Evolutionary conservation across 2,113 vertebrate genomes (phyloP).

Genomic region (Vidua chalybeata): DNA sequence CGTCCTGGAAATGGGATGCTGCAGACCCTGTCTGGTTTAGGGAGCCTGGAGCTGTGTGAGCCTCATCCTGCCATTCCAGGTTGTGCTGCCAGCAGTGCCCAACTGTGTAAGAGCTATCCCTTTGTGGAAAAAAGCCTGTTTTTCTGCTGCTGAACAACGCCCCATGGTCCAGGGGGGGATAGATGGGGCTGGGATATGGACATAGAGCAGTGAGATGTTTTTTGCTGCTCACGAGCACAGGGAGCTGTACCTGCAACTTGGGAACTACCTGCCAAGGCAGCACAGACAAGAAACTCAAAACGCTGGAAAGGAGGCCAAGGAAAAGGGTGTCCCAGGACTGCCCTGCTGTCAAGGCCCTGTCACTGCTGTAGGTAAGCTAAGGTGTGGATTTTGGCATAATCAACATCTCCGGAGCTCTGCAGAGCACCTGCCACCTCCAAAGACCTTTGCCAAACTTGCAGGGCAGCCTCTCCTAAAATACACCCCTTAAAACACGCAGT

Average conservation of each 20-base stretch:
- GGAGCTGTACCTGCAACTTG: not conserved
- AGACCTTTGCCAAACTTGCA: not conserved
- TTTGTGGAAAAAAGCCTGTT: not conserved
- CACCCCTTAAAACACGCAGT: not conserved
- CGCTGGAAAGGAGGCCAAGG: not conserved
- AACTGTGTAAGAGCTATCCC: not conserved
- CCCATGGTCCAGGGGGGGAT: rapidly evolving
- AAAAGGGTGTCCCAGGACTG: not conserved
- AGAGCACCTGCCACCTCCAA: not conserved
- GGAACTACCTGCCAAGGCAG: not conserved
- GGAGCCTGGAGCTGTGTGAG: not conserved
- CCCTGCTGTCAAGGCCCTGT: not conserved
- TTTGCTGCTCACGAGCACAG: not conserved
- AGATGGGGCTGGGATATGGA: rapidly evolving
- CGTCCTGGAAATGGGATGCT: not conserved
- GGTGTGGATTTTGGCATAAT: not conserved
- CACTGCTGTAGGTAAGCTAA: not conserved
- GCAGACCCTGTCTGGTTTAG: rapidly evolving
- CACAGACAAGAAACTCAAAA: rapidly evolving
- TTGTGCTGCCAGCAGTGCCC: rapidly evolving
- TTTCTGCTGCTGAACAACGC: not conserved
- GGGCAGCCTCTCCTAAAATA: not conserved
- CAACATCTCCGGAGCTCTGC: not conserved
- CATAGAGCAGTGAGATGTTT: rapidly evolving
- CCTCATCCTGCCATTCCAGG: not conserved